phyloP scores from a whole-genome alignment of 2,797 vertebrate genomes.

The Champsocephalus esox region DNA sequence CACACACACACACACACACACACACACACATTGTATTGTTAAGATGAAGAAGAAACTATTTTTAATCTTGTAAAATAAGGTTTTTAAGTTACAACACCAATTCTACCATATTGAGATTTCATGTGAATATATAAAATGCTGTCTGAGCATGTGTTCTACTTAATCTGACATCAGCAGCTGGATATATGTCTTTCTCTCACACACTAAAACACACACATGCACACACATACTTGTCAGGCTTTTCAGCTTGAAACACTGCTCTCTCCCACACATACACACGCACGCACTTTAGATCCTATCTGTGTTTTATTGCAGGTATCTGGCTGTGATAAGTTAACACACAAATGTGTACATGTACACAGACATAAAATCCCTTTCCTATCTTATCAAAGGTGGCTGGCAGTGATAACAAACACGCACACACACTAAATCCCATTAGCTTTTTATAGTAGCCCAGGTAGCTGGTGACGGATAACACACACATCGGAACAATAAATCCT shows the following conservation, averaged over 20 bases:
- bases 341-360: constrained; percentile 38
- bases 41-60: background rate
- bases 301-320: constrained; percentile 47
- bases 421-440: constrained; percentile 56
- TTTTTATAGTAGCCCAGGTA: constrained; percentile 49
- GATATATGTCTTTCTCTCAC: constrained; percentile 1
- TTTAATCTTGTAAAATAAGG: constrained; percentile 31
- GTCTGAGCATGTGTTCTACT: constrained; percentile 7
- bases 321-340: constrained; percentile 34
- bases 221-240: background rate
- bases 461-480: constrained; percentile 59
- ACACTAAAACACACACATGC: no score
- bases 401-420: constrained; percentile 24
- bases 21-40: no score
- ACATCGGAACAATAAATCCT: constrained; percentile 47
- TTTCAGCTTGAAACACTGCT: constrained; percentile 27
- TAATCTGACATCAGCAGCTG: constrained; percentile 20
- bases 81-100: constrained; percentile 26
- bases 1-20: no score
- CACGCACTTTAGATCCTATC: constrained; percentile 43
- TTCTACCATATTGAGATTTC: constrained; percentile 17
- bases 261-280: constrained; percentile 10
- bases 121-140: constrained; percentile 10
- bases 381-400: constrained; percentile 48
- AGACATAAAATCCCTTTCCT: constrained; percentile 58